Base-by-base conservation (phyloP, 2,113 vertebrate species). In the Rafetus swinhoei region DNA sequence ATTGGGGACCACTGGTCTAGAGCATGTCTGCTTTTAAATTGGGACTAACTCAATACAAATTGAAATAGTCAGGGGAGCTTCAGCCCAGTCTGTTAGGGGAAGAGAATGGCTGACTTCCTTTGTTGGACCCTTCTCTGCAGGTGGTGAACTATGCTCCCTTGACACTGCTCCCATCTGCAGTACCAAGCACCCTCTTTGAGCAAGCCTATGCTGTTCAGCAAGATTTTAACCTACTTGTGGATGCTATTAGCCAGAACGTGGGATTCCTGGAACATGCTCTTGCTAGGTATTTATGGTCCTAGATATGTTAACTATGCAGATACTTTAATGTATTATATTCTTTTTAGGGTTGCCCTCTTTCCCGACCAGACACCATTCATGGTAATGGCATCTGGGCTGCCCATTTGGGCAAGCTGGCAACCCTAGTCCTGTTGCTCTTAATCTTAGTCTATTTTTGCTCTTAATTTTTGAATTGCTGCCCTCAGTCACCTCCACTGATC, bases 201-300 rank as follows among this genome's bases (percentile, higher is more conserved):
- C 98, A 99, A 97, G 99, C 99, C 2, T 97, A 99, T 1, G 97
- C 97, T 4, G 98, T 99, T 27, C 99, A 99, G 94, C 98, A 97
- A 39, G 98, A 99, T 87, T 99, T 98, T 95, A 99, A 99, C 93
- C 96, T 98, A 7, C 97, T 99, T 79, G 98, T 99, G 95, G 99
- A 99, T 97, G 97, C 96, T 39, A 98, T 99, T 94, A 99, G 99
- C 94, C 99, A 98, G 94, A 98, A 99, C 39, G 7, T 96, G 18
- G 96, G 97, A 81, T 99, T 99, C 87, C 97, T 99, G 89, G 97
- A 99, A 62, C 95, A 94, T 27, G 98, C 98, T 82, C 98, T 99
- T 7, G 97, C 98, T 35, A 99, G 99, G 99, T 99, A 97, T 92
- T 65, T 90, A 57, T 60, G 52, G 1, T 0, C 0, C 14, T 15